Base-by-base conservation (phyloP, 1,140 invertebrate species). In the Neotoxoptera formosana region DNA sequence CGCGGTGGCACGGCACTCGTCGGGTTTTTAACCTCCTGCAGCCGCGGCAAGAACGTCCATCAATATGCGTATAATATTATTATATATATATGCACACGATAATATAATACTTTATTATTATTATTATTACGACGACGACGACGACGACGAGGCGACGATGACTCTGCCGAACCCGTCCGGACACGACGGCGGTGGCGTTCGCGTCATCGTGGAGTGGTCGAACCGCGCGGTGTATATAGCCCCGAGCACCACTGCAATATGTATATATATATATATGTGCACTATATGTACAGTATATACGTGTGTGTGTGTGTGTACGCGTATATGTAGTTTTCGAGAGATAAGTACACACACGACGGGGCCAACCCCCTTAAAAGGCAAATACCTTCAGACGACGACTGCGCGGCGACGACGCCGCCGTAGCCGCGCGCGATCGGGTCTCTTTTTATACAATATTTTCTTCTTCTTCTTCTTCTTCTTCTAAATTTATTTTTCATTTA, bases 301-400 rank as follows among this genome's bases (percentile, higher is more conserved):
- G 41, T 41, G 41, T 41, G 41, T 41, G 41, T 41, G 41, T 41
- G 41, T 41, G 41, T 41, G 41, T 41, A 41, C 41, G 4, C 41
- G 41, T 41, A 41, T 41, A 41, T 48, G 36, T 56, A 25, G 30
- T 81, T 91, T 84, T 84, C 91, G 14, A 92, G 91, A 51, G 91
- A 51, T 92, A 92, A 84, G 91, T 92, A 92, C 76, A 92, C 91
- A 92, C 67, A 91, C 48, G 67, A 17, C n/a, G 21, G 25, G 67
- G 41, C 45, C 56, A 91, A 91, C 90, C 90, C 56, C 90, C 67
- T 92, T n/a, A 92, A 92, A 92, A 92, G 67, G 91, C 47, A 92
- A 60, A 90, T 60, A 90, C 36, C 60, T 76, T 76, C 60, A 76
- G 60, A 76, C 60, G 51, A 23, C 7, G 51, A 41, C 4, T 41